phyloP scores from a whole-genome alignment of 2,888 invertebrate genomes.

The Pterobdella sp. region DNA sequence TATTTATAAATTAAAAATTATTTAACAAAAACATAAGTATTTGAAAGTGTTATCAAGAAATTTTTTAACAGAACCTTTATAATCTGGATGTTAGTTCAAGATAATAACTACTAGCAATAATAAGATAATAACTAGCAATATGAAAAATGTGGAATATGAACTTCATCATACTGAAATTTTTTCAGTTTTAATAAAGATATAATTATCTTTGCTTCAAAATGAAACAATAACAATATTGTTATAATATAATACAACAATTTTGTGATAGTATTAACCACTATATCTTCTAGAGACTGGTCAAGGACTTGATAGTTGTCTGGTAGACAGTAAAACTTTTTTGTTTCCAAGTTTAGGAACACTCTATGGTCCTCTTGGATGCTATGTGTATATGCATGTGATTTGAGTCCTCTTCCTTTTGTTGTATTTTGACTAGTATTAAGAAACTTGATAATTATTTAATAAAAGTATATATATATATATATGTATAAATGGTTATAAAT shows the following conservation, averaged over 20 bases:
- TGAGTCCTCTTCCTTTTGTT: slow-evolving; percentile 74
- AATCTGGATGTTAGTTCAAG: neutral
- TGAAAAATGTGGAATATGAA: no score
- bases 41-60: neutral
- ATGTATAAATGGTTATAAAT: no score
- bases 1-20: neutral
- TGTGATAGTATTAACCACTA: slow-evolving; percentile 59
- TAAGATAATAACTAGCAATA: no score
- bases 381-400: slow-evolving; percentile 97
- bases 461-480: no score
- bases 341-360: slow-evolving; percentile 91
- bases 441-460: no score
- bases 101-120: no score
- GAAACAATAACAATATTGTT: no score
- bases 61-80: neutral
- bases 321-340: slow-evolving; percentile 92
- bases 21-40: neutral
- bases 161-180: no score
- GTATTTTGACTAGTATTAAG: neutral
- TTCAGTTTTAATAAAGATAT: no score
- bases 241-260: no score
- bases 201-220: no score
- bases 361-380: slow-evolving; percentile 95
- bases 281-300: slow-evolving; percentile 89
- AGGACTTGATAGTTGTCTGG: slow-evolving; percentile 99